These are phyloP conservation scores for Phymastichus coffea DNA, from an alignment of 1,140 invertebrate genomes.

Conservation along the genomic window DNA sequence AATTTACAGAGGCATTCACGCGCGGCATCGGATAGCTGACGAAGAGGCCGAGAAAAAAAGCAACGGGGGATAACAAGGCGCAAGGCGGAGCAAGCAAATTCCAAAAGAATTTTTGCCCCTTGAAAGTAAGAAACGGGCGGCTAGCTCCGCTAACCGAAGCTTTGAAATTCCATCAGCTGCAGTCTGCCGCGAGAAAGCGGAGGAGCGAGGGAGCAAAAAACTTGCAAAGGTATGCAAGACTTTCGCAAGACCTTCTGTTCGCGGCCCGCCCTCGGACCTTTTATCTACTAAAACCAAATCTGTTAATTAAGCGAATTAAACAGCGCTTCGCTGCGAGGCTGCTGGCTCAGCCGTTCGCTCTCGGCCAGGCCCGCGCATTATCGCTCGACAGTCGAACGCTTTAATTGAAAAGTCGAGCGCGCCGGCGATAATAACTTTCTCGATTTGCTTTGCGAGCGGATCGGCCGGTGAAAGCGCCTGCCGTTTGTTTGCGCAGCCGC, in stretches of 20 bases:
- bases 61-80: not conserved
- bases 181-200: not conserved
- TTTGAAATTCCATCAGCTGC: conserved; percentile 1
- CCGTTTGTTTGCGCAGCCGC: too few species aligned
- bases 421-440: too few species aligned
- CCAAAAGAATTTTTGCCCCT: not conserved
- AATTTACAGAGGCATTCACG: not conserved
- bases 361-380: too few species aligned
- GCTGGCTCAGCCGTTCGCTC: not conserved
- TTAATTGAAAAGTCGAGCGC: too few species aligned
- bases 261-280: too few species aligned
- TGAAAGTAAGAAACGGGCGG: too few species aligned
- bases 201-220: not conserved
- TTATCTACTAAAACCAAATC: not conserved
- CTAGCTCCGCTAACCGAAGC: not conserved
- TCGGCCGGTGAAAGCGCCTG: too few species aligned
- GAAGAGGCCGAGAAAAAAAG: not conserved
- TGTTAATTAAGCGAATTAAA: conserved; percentile 12
- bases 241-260: not conserved
- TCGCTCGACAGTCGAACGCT: too few species aligned
- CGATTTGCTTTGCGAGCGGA: too few species aligned
- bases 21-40: not conserved
- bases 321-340: not conserved
- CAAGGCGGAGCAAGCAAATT: not conserved
- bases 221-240: not conserved